A percentile compares a stretch with the other conserved stretches of the same genome.
phyloP scores from a whole-genome alignment of 2,888 invertebrate genomes.

The Acanthacorydalis orientalis region DNA sequence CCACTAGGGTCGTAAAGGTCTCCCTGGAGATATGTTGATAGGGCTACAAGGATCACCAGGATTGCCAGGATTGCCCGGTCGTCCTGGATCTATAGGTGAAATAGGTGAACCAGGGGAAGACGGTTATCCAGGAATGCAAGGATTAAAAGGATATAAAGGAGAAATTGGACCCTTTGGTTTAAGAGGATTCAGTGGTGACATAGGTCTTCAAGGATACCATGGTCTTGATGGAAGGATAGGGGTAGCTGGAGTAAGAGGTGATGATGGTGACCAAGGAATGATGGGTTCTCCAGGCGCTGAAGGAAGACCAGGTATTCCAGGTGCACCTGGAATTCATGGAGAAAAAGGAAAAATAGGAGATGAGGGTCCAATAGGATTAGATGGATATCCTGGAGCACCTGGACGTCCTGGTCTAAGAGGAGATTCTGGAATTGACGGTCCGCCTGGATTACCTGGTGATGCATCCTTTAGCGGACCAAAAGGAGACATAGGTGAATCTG shows the following conservation, averaged over 20 bases:
- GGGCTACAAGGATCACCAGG: slow-evolving; percentile 23
- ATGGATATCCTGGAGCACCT: slow-evolving; percentile 27
- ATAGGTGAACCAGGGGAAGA: slow-evolving; percentile 22
- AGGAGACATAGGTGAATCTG: slow-evolving; percentile 39
- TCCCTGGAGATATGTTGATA: slow-evolving; percentile 17
- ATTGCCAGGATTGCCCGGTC: slow-evolving; percentile 14
- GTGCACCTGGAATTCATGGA: slow-evolving; percentile 24
- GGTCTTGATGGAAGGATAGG: slow-evolving; percentile 21
- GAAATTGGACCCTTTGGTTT: slow-evolving; percentile 4
- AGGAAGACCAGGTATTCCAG: slow-evolving; percentile 23
- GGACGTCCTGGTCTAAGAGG: slow-evolving; percentile 24
- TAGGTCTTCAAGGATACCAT: slow-evolving; percentile 18
- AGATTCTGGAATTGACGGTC: slow-evolving; percentile 23
- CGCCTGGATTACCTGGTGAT: slow-evolving; percentile 33
- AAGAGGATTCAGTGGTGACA: slow-evolving; percentile 9
- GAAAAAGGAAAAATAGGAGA: slow-evolving; percentile 20
- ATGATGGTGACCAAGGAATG: slow-evolving; percentile 11
- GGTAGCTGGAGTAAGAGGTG: slow-evolving; percentile 11
- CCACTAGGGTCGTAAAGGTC: slow-evolving; percentile 17
- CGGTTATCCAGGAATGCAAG: slow-evolving; percentile 15
- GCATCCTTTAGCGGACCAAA: slow-evolving; percentile 40
- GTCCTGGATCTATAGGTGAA: slow-evolving; percentile 21
- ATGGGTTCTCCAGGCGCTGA: slow-evolving; percentile 13
- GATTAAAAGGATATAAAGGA: slow-evolving; percentile 8
- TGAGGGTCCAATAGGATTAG: slow-evolving; percentile 31